Evolutionary conservation across 2,888 invertebrate species (phyloP).

Genomic region (Timandra comae): DNA sequence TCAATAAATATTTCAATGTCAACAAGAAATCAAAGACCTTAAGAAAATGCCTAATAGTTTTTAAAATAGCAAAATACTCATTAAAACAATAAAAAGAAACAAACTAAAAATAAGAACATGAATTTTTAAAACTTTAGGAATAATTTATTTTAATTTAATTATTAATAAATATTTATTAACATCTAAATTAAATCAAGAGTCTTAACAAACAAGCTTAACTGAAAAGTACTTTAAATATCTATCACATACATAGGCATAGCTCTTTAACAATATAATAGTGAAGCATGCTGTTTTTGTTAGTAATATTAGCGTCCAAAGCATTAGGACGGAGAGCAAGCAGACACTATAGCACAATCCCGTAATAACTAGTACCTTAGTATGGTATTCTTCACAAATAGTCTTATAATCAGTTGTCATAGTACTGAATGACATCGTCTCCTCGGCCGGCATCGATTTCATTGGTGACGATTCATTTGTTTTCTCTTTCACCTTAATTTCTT

Average conservation of each 20-base stretch:
- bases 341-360: constrained; percentile 16
- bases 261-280: constrained; percentile 38
- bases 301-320: constrained; percentile 26
- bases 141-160: no score
- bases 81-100: no score
- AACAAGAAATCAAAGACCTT: no score
- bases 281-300: constrained; percentile 23
- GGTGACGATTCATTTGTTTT: constrained; percentile 39
- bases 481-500: constrained; percentile 40
- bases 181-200: no score
- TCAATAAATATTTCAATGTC: constrained; percentile 18
- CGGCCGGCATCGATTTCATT: constrained; percentile 53
- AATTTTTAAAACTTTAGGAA: no score
- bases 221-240: no score
- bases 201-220: no score
- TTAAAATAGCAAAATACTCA: no score
- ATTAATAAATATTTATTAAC: no score
- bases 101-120: no score
- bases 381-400: constrained; percentile 82
- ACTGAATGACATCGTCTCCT: constrained; percentile 67
- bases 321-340: constrained; percentile 9
- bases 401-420: constrained; percentile 83
- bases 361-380: constrained; percentile 78
- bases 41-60: no score
- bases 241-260: constrained; percentile 12